These are phyloP conservation scores for Spisula solida DNA, from an alignment of 2,888 invertebrate genomes.

Conservation along the genomic window DNA sequence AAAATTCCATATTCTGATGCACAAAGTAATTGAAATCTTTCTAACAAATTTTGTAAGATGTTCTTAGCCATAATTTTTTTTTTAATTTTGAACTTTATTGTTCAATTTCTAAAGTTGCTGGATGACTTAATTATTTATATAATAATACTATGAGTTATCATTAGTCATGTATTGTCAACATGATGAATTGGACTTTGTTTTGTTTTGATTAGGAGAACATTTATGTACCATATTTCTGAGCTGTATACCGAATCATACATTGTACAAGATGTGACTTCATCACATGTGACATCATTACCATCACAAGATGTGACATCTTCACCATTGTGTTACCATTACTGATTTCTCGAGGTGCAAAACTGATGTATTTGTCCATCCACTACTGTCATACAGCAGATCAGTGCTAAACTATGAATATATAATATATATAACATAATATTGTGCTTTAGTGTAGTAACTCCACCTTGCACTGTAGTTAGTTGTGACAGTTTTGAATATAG, in stretches of 20 bases:
- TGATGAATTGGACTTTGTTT: not conserved
- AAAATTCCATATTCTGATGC: no score
- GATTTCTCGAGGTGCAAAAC: no score
- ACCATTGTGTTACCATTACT: not conserved
- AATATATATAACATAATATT: no score
- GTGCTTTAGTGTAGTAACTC: no score
- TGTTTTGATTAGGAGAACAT: not conserved
- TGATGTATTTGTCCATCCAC: no score
- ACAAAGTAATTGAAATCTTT: no score
- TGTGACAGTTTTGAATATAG: no score
- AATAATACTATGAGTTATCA: not conserved
- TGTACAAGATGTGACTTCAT: not conserved
- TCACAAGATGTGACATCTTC: not conserved
- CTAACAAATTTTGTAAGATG: no score
- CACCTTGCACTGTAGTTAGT: no score
- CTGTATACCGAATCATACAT: not conserved
- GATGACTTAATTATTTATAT: not conserved
- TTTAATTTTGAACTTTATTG: not conserved
- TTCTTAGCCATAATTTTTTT: no score
- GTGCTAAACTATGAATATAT: no score
- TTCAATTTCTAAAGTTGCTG: not conserved
- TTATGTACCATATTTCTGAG: not conserved
- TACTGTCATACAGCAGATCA: no score
- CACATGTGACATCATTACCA: not conserved
- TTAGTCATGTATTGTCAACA: not conserved